Evolutionary conservation across 2,888 invertebrate genomes (phyloP).

Genomic region (Branchellion lobata): DNA sequence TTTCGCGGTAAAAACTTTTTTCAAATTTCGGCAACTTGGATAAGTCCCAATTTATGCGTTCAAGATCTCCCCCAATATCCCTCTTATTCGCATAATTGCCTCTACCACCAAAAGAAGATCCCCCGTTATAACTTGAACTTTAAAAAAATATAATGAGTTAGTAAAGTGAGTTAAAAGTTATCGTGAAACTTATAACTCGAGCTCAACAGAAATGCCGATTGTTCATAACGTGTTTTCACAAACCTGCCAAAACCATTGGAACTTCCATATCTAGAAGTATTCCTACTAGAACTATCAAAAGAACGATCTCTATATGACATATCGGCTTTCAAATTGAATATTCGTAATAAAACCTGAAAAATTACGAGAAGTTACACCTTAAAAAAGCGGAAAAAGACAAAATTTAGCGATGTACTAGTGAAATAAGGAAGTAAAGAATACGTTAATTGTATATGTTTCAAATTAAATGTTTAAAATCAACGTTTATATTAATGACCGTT

Average conservation of each 20-base stretch:
- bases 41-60: conserved; percentile 84
- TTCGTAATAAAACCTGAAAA: neutral
- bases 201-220: too few relatives aligned
- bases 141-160: too few relatives aligned
- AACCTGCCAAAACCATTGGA: conserved; percentile 8
- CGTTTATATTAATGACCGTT: too few relatives aligned
- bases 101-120: conserved; percentile 4
- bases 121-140: neutral
- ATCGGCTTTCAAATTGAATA: neutral
- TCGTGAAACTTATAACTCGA: too few relatives aligned
- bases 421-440: too few relatives aligned
- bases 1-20: conserved; percentile 87
- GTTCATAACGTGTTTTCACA: too few relatives aligned
- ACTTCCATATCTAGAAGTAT: conserved; percentile 1
- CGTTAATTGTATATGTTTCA: neutral
- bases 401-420: too few relatives aligned
- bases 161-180: too few relatives aligned
- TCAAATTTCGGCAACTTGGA: conserved; percentile 77
- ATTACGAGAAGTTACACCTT: neutral
- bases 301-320: conserved; percentile 15
- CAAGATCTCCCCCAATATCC: conserved; percentile 71
- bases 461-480: neutral
- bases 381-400: conserved; percentile 9
- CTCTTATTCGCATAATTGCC: neutral
- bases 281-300: conserved; percentile 12